Evolutionary conservation across 2,113 vertebrate genomes (phyloP), one percentile per base, ranked within the genome.

Genomic region (Python bivittatus): DNA sequence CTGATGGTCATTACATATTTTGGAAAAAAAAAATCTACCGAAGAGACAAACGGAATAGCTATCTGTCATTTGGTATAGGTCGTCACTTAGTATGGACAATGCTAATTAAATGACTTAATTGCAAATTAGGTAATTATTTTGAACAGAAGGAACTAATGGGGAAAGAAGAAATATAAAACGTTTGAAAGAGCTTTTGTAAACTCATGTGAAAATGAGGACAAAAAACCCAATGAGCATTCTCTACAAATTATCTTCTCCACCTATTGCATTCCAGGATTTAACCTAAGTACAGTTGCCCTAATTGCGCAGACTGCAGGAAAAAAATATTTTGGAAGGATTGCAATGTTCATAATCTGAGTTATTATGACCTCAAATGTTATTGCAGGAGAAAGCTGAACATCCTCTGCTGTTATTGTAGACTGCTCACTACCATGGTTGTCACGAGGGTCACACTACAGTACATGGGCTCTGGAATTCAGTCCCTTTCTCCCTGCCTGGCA

Each of bases 91-190:
- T 12, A 93, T 94, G 79, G 84, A 12, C 6, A 27, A 48, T 44
- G 1, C 0, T 94, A 90, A 79, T 92, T 23, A 87, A 94, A 91
- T 22, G 91, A 91, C 91, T 53, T 96, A 97, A 94, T 96, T 97
- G 96, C 95, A 86, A 96, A 91, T 96, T 29, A 95, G 94, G 42
- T 86, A 93, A 93, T 96, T 94, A 90, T 96, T 97, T 97, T 97
- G 90, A 94, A 95, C 95, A 72, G 52, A 61, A 91, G 90, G 17
- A 94, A 91, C 94, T 95, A 95, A 94, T 91, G 94, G 95, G 92
- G 94, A 94, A 91, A 97, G 96, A 91, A 87, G 84, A 95, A 96
- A 88, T 91, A 88, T 96, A 97, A 96, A 95, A 97, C 92, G 88
- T 95, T 90, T 94, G 91, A 96, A 97, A 0, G 88, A 13, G 83